These are phyloP conservation scores for Harmothoe impar DNA, from an alignment of 2,888 invertebrate species.

Conservation along the genomic window DNA sequence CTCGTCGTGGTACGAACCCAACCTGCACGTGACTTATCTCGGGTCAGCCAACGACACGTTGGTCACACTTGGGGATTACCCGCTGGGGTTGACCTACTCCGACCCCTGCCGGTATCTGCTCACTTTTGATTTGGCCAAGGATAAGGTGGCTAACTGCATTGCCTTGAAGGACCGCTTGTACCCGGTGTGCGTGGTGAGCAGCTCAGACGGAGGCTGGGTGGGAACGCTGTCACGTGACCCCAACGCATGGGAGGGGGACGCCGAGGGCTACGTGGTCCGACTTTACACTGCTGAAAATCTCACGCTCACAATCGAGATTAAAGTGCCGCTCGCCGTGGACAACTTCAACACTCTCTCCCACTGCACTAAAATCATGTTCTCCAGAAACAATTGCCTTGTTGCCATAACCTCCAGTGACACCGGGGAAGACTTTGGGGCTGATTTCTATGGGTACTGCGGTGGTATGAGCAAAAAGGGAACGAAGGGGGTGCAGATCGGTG, in stretches of 20 bases:
- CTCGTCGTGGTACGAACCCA: slow-evolving; percentile 62
- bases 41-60: not conserved
- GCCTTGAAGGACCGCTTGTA: slow-evolving; percentile 57
- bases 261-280: slow-evolving; percentile 52
- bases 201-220: slow-evolving; percentile 56
- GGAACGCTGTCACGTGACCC: slow-evolving; percentile 61
- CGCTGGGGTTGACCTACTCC: slow-evolving; percentile 51
- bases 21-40: slow-evolving; percentile 22
- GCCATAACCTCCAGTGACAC: slow-evolving; percentile 51
- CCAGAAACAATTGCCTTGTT: slow-evolving; percentile 44
- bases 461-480: slow-evolving; percentile 55
- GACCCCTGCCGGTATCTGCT: slow-evolving; percentile 60
- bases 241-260: slow-evolving; percentile 32
- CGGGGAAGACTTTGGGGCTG: slow-evolving; percentile 39
- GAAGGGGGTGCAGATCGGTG: slow-evolving; percentile 31
- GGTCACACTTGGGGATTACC: slow-evolving; percentile 50
- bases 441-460: slow-evolving; percentile 57
- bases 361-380: slow-evolving; percentile 62
- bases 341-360: slow-evolving; percentile 59
- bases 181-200: slow-evolving; percentile 40
- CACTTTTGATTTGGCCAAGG: slow-evolving; percentile 39
- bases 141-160: slow-evolving; percentile 25
- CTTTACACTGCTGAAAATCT: slow-evolving; percentile 50
- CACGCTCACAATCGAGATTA: not conserved
- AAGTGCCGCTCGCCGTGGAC: slow-evolving; percentile 53